Percentiles rank a stretch among this genome's conserved stretches.
Evolutionary conservation across 2,113 vertebrate genomes (phyloP).

Genomic region (Apistogramma diplotaenia): DNA sequence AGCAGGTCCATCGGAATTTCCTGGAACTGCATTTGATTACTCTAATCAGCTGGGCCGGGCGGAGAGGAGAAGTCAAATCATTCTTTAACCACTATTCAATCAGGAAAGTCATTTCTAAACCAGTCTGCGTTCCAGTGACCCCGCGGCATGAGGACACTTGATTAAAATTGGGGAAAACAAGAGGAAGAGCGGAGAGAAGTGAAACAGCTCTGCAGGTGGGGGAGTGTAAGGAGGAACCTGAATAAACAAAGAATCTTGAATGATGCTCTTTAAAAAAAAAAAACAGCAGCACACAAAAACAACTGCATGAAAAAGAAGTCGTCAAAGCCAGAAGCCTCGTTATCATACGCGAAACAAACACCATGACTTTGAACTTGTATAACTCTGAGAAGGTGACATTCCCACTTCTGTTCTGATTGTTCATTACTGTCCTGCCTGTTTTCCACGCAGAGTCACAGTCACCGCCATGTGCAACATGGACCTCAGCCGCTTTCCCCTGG

Average conservation of each 20-base stretch:
- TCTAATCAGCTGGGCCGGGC: not conserved
- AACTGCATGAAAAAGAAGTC: not conserved
- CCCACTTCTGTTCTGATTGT: not conserved
- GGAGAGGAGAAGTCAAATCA: not conserved
- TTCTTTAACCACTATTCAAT: not conserved
- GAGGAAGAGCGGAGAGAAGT: not conserved
- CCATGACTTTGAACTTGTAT: not conserved
- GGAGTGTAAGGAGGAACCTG: not conserved
- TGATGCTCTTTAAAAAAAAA: not conserved
- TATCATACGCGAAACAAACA: not conserved
- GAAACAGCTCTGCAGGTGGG: not conserved
- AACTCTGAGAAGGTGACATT: not conserved
- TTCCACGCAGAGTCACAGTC: conserved; percentile 87
- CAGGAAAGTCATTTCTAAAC: not conserved
- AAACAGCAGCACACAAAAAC: not conserved
- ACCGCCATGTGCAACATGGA: conserved; percentile 99
- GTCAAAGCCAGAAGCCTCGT: not conserved
- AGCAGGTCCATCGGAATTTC: not conserved
- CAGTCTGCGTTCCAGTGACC: not conserved
- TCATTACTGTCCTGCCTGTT: conserved; percentile 15
- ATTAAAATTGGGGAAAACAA: not conserved
- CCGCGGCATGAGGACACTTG: not conserved
- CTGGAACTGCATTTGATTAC: not conserved
- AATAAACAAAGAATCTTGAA: not conserved
- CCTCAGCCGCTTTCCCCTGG: conserved; percentile 95